Evolutionary conservation across 2,797 vertebrate species (phyloP).

Genomic region (Characodon lateralis): DNA sequence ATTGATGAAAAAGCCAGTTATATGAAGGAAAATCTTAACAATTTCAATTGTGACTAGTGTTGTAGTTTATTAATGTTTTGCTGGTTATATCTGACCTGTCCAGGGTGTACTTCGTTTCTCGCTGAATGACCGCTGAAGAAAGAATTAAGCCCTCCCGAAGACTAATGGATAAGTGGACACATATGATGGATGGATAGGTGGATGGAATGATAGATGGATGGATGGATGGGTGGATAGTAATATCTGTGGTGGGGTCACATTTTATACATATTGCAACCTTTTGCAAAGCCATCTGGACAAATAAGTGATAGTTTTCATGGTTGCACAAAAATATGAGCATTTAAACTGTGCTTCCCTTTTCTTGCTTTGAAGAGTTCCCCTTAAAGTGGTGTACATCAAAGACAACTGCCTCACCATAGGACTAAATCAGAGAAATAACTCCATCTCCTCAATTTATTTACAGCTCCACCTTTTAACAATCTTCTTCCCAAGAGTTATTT

Average conservation of each 20-base stretch:
- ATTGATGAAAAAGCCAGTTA: not conserved
- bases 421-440: not conserved
- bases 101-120: too few relatives aligned
- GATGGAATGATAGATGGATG: too few relatives aligned
- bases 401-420: not conserved
- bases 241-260: not conserved
- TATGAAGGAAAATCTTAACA: not conserved
- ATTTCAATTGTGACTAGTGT: not conserved
- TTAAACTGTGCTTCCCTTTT: not conserved
- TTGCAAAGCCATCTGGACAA: not conserved
- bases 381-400: not conserved
- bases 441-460: not conserved
- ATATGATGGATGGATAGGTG: too few relatives aligned
- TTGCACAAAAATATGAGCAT: not conserved
- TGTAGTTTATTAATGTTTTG: not conserved
- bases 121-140: too few relatives aligned
- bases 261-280: not conserved
- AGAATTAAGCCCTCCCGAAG: too few relatives aligned
- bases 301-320: not conserved
- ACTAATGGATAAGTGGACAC: too few relatives aligned
- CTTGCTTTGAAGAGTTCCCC: not conserved
- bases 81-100: too few relatives aligned
- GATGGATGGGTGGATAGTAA: not conserved
- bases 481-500: not conserved
- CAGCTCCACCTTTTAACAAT: not conserved